Percentiles rank a stretch among this genome's conserved stretches.
Evolutionary conservation across 2,888 invertebrate genomes (phyloP).

Genomic region (Rhogogaster chlorosoma): DNA sequence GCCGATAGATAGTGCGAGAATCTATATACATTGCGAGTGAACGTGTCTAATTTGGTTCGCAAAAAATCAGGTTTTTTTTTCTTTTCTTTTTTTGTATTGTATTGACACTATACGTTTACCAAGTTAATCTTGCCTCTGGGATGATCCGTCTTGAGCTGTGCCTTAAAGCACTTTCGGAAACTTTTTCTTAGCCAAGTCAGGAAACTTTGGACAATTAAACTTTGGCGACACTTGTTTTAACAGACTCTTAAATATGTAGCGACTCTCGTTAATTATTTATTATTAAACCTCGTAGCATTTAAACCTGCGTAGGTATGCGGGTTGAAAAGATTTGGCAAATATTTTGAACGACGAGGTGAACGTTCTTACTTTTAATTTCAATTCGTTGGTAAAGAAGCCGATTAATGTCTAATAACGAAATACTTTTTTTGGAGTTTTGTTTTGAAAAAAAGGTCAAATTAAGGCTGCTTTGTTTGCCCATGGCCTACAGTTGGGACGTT

Average conservation of each 20-base stretch:
- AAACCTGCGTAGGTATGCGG: background rate
- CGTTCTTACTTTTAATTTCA: background rate
- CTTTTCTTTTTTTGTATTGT: background rate
- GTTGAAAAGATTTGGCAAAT: background rate
- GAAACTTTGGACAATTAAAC: slow-evolving; percentile 5
- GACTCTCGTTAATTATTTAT: slow-evolving; percentile 19
- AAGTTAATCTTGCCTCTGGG: background rate
- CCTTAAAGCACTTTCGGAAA: background rate
- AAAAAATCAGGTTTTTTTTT: background rate
- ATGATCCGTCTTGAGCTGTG: background rate
- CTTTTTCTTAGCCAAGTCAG: background rate
- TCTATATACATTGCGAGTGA: background rate
- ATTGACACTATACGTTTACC: background rate
- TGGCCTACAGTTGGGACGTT: background rate
- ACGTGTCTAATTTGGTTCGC: background rate
- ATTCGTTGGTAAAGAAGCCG: background rate
- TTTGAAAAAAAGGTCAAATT: background rate
- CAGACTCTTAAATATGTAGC: slow-evolving; percentile 6
- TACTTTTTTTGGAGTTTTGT: background rate
- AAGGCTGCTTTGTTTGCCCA: background rate
- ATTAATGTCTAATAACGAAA: background rate
- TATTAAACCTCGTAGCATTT: background rate
- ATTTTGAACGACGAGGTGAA: background rate
- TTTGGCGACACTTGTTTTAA: background rate
- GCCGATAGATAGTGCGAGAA: background rate